A percentile compares a stretch with the other conserved stretches of the same genome.
Evolutionary conservation across 2,113 vertebrate species (phyloP).

Genomic region (Psilopogon haemacephalus): DNA sequence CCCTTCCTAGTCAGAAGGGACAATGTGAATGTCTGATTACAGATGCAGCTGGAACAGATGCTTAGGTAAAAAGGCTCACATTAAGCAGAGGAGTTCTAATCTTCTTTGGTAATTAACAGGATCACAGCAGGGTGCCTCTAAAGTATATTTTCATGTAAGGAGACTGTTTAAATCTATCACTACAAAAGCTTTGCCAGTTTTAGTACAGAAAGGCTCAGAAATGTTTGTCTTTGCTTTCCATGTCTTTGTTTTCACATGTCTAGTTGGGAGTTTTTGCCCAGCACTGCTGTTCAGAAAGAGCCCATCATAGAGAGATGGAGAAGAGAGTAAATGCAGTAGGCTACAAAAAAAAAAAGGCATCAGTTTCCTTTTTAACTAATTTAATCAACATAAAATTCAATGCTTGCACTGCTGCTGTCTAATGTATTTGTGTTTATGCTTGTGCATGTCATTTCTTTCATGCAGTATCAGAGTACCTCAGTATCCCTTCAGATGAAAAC

Average conservation of each 20-base stretch:
- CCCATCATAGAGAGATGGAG: not conserved
- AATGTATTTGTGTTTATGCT: not conserved
- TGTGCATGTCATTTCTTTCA: not conserved
- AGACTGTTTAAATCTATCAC: slow-evolving; percentile 41
- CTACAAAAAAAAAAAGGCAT: not conserved
- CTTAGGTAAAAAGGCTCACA: slow-evolving; percentile 58
- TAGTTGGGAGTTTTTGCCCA: slow-evolving; percentile 63
- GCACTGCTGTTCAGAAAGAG: slow-evolving; percentile 26
- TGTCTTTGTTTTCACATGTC: slow-evolving; percentile 65
- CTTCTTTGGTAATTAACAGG: slow-evolving; percentile 72
- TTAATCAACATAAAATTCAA: not conserved
- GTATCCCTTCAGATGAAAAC: slow-evolving; percentile 48
- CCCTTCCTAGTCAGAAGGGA: slow-evolving; percentile 63
- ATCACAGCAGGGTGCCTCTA: slow-evolving; percentile 59
- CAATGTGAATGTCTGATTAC: slow-evolving; percentile 65
- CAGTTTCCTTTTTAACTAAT: not conserved
- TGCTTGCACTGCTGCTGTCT: not conserved
- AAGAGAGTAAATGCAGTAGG: not conserved
- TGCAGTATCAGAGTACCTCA: not conserved
- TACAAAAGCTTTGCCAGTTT: slow-evolving; percentile 29
- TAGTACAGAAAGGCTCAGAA: not conserved
- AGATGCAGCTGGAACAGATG: slow-evolving; percentile 61
- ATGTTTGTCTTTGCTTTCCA: slow-evolving; percentile 55
- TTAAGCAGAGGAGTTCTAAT: slow-evolving; percentile 70
- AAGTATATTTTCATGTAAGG: slow-evolving; percentile 57